phyloP scores from a whole-genome alignment of 2,113 vertebrate genomes.

The Xiphophorus hellerii region DNA sequence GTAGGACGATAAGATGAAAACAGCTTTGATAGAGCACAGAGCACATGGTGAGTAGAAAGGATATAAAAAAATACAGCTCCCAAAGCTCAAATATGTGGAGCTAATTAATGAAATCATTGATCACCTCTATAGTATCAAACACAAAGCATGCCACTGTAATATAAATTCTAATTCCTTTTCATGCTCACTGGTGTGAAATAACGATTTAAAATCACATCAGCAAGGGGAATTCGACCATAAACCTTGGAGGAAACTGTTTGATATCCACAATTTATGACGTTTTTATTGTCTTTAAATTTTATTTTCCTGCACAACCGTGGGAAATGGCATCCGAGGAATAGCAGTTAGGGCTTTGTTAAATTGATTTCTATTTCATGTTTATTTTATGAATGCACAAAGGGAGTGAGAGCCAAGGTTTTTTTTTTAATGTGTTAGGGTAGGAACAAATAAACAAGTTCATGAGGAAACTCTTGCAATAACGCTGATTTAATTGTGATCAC shows the following conservation, averaged over 20 bases:
- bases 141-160: constrained; percentile 53
- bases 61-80: constrained; percentile 40
- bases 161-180: constrained; percentile 63
- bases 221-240: constrained; percentile 58
- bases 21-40: background rate
- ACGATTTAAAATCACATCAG: constrained; percentile 63
- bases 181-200: constrained; percentile 62
- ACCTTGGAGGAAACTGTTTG: constrained; percentile 62
- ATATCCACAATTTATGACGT: constrained; percentile 71
- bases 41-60: constrained; percentile 13
- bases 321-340: constrained; percentile 61
- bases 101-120: constrained; percentile 77
- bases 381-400: constrained; percentile 59
- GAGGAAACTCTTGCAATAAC: constrained; percentile 78
- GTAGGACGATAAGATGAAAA: background rate
- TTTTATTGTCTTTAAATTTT: constrained; percentile 77
- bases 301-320: constrained; percentile 52
- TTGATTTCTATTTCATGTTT: constrained; percentile 77
- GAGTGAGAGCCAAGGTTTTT: constrained; percentile 68
- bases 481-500: constrained; percentile 75
- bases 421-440: constrained; percentile 70
- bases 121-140: constrained; percentile 63
- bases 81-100: constrained; percentile 43
- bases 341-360: constrained; percentile 75
- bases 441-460: constrained; percentile 76